These are phyloP conservation scores for Chrysotoxum bicinctum DNA, from an alignment of 2,888 invertebrate genomes.

Conservation along the genomic window DNA sequence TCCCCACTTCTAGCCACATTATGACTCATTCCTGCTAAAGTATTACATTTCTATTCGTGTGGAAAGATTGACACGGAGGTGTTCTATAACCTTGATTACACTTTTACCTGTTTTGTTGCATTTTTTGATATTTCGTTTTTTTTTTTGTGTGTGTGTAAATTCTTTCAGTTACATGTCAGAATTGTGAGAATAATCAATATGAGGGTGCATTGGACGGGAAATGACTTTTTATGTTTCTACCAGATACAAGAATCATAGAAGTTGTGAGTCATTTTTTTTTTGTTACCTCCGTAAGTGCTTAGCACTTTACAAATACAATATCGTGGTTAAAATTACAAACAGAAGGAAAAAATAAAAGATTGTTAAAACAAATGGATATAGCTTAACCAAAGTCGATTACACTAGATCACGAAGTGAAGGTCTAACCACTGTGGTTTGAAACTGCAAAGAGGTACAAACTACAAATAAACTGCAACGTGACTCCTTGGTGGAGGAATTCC, in stretches of 20 bases:
- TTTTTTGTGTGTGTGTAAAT: background rate
- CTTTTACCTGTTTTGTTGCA: conserved; percentile 44
- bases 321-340: conserved; percentile 1
- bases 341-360: background rate
- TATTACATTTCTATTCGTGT: background rate
- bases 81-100: conserved; percentile 52
- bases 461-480: background rate
- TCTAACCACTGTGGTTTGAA: background rate
- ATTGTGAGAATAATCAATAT: conserved; percentile 39
- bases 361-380: background rate
- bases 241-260: background rate
- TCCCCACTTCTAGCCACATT: conserved; percentile 7
- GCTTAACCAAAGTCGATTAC: conserved; percentile 7
- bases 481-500: background rate
- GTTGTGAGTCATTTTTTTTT: background rate
- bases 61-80: conserved; percentile 13
- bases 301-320: background rate
- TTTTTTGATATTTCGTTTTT: background rate
- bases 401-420: conserved; percentile 3
- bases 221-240: background rate
- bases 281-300: background rate
- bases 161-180: conserved; percentile 26
- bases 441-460: background rate
- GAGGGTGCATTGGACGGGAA: conserved; percentile 20
- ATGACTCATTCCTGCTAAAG: background rate